Percentiles rank a stretch among this genome's conserved stretches.
phyloP scores from a whole-genome alignment of 2,797 vertebrate species.

The Melanotaenia boesemani region DNA sequence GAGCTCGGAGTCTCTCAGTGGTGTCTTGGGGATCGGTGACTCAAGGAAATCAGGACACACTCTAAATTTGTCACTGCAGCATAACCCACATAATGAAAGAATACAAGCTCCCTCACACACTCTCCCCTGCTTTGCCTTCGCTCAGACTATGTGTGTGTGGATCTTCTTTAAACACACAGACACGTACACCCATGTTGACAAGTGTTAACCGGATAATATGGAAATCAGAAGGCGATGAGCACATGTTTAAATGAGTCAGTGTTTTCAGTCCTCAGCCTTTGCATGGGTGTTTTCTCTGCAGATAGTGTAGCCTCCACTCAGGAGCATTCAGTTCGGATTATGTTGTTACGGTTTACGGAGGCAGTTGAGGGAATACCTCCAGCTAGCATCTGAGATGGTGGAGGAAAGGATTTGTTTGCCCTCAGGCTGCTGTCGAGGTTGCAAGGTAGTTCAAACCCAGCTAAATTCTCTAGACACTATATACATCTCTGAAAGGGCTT shows the following conservation, averaged over 20 bases:
- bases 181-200: constrained; percentile 67
- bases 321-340: constrained; percentile 66
- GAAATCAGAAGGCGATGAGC: constrained; percentile 72
- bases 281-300: constrained; percentile 70
- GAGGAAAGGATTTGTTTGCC: constrained; percentile 72
- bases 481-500: constrained; percentile 44
- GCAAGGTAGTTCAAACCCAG: constrained; percentile 59
- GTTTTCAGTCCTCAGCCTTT: constrained; percentile 64
- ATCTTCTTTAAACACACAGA: constrained; percentile 42
- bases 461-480: constrained; percentile 56
- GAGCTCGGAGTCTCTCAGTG: constrained; percentile 73
- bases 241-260: constrained; percentile 78
- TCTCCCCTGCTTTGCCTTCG: constrained; percentile 29
- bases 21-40: constrained; percentile 83
- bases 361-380: constrained; percentile 75
- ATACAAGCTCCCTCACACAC: constrained; percentile 64
- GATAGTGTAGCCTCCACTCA: constrained; percentile 60
- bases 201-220: constrained; percentile 74
- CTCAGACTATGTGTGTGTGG: constrained; percentile 22
- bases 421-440: constrained; percentile 64
- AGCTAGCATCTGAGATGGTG: constrained; percentile 62
- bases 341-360: constrained; percentile 69
- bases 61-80: constrained; percentile 88
- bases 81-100: constrained; percentile 87
- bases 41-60: constrained; percentile 87